Base-by-base conservation (phyloP, 2,797 vertebrate species). In the Esox lucius region DNA sequence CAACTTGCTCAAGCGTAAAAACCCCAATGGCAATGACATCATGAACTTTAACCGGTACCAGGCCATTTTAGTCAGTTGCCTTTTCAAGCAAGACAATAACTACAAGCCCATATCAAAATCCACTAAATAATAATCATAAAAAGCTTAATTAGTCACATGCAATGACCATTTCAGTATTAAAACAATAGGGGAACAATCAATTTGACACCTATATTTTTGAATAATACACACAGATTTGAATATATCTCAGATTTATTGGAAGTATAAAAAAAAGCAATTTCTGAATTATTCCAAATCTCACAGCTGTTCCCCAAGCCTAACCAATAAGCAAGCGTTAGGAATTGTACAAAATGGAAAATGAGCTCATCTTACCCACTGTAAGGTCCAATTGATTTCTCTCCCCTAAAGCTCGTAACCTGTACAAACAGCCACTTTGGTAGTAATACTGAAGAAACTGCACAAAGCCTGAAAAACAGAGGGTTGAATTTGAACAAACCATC, bases 361-460 rank as follows among this genome's bases (percentile, higher is more conserved):
- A 78, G 75, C 67, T 19, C 61, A 75, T 91, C 97, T 93, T 85
- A 99, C 98, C 98, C 83, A 99, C 98, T 35, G 98, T 99, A 89
- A 99, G 95, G 89, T 99, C 97, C 90, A 99, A 92, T 87, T 99
- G 97, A 87, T 97, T 98, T 81, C 96, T 93, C 87, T 99, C 96
- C 2, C 98, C 98, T 79, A 99, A 83, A 59, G 98, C 96, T 67
- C 98, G 94, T 56, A 99, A 94, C 77, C 98, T 87, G 62, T 99
- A 99, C 66, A 99, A 94, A 87, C 97, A 99, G 78, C 98, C 98
- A 22, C 98, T 96, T 91, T 99, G 98, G 87, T 99, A 99, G 84
- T 99, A 99, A 91, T 99, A 99, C 83, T 99, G 98, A 48, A 99
- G 93, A 92, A 98, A 99, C 91, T 99, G 98, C 71, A 99, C 95